Conservation (phyloP, 2,888 invertebrate genomes). For the Sinelater perroti region DNA sequence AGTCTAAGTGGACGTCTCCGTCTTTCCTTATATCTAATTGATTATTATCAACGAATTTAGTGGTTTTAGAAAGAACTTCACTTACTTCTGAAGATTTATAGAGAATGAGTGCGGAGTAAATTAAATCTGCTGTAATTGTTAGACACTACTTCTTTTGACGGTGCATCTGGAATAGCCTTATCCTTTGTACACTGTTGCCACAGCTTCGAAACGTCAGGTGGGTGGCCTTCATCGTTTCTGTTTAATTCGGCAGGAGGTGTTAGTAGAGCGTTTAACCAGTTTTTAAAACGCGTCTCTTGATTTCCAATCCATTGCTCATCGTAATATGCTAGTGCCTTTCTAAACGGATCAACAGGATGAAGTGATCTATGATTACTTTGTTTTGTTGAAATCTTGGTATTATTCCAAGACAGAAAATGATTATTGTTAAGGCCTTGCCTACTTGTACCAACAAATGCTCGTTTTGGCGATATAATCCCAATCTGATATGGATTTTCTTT, state of each 20-base stretch:
- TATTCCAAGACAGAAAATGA: no score
- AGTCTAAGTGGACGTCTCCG: slow-evolving; percentile 82
- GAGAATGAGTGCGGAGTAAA: slow-evolving; percentile 72
- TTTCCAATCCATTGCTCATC: slow-evolving; percentile 73
- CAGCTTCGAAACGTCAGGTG: slow-evolving; percentile 76
- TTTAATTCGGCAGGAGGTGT: slow-evolving; percentile 80
- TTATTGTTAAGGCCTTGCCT: no score
- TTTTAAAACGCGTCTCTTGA: slow-evolving; percentile 76
- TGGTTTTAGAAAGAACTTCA: slow-evolving; percentile 74
- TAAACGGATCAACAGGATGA: slow-evolving; percentile 75
- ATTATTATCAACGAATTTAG: slow-evolving; percentile 80
- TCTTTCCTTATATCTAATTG: slow-evolving; percentile 79
- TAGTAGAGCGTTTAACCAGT: slow-evolving; percentile 81
- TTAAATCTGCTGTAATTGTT: no score
- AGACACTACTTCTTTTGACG: slow-evolving; percentile 75
- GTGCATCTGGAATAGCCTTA: slow-evolving; percentile 70
- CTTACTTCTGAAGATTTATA: slow-evolving; percentile 58
- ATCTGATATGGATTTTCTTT: no score
- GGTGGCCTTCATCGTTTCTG: slow-evolving; percentile 65
- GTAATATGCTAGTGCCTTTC: slow-evolving; percentile 71
- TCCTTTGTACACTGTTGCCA: slow-evolving; percentile 79
- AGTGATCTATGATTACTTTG: no score
- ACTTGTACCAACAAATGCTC: no score
- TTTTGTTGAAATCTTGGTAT: no score
- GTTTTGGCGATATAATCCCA: no score